Evolutionary conservation across 2,113 vertebrate genomes (phyloP), one percentile per base, ranked within the genome.

Genomic region (Heteronetta atricapilla): DNA sequence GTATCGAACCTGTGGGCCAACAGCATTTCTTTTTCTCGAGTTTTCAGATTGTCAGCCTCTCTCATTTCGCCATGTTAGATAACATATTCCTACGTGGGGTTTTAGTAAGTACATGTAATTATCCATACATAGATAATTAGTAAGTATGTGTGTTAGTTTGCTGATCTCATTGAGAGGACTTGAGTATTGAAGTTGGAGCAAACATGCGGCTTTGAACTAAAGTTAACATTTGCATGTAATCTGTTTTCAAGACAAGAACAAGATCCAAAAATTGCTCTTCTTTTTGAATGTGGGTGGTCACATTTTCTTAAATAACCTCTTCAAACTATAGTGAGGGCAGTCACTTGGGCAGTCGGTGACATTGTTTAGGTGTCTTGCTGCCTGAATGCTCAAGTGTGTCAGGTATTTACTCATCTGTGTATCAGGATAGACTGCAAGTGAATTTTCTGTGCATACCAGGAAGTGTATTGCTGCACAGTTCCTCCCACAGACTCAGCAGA

Each of bases 361-460:
- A 87, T n/a, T 92, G 83, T 92, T 95, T 89, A 92, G 81, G 73
- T 86, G 48, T 63, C 62, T 63, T 17, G 53, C 86, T 89, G 92
- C 90, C 90, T 89, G 90, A 60, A 81, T 95, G 88, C 82, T 93
- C 82, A 63, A 70, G 91, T 4, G 8, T 90, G 69, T 96, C 95
- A 88, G 79, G 42, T 95, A 91, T 31, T 93, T 95, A 95, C 90
- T 94, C 86, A 60, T 91, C 80, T 78, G 85, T 60, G 72, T 95
- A 83, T 91, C 88, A 59, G 80, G 34, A 88, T 84, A 83, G 68
- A 56, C 88, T 36, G 73, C 3, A 42, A 88, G 72, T 70, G 80
- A 68, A 42, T 93, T 52, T 75, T 90, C 73, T 53, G 69, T 82
- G 80, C n/a, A 3, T 75, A 76, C 73, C 53, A 22, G 90, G 69